phyloP scores from a whole-genome alignment of 2,888 invertebrate genomes.

The Gastrophysa polygoni region DNA sequence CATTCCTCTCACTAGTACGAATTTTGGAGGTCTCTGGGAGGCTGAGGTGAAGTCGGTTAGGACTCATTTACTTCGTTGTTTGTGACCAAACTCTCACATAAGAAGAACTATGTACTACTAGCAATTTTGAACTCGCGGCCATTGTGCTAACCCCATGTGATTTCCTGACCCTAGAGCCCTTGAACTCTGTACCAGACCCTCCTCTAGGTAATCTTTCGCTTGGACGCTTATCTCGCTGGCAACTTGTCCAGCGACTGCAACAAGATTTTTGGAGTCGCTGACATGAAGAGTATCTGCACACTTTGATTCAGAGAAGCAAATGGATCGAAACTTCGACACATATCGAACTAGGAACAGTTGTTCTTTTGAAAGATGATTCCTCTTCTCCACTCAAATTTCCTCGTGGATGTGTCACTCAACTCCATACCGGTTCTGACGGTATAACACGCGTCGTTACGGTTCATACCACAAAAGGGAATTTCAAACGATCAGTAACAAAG shows the following conservation, averaged over 20 bases:
- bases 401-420: not conserved
- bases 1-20: slow-evolving; percentile 8
- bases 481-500: too few species aligned
- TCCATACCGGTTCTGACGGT: not conserved
- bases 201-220: slow-evolving; percentile 9
- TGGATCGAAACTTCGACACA: not conserved
- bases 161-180: not conserved
- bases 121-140: slow-evolving; percentile 14
- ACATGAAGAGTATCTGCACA: slow-evolving; percentile 15
- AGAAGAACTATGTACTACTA: slow-evolving; percentile 13
- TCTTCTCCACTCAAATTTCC: not conserved
- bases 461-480: not conserved
- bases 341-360: not conserved
- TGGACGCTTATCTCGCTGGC: slow-evolving; percentile 13
- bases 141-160: slow-evolving; percentile 19
- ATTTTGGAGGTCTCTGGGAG: slow-evolving; percentile 19
- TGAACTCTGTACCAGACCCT: not conserved
- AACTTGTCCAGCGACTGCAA: slow-evolving; percentile 20
- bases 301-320: not conserved
- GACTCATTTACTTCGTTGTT: slow-evolving; percentile 1
- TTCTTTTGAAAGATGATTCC: not conserved
- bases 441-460: not conserved
- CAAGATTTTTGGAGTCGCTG: slow-evolving; percentile 22
- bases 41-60: slow-evolving; percentile 15
- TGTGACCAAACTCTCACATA: slow-evolving; percentile 8